These are phyloP conservation scores for Gymnoscopelus braueri DNA, from an alignment of 2,797 vertebrate species.

Conservation along the genomic window DNA sequence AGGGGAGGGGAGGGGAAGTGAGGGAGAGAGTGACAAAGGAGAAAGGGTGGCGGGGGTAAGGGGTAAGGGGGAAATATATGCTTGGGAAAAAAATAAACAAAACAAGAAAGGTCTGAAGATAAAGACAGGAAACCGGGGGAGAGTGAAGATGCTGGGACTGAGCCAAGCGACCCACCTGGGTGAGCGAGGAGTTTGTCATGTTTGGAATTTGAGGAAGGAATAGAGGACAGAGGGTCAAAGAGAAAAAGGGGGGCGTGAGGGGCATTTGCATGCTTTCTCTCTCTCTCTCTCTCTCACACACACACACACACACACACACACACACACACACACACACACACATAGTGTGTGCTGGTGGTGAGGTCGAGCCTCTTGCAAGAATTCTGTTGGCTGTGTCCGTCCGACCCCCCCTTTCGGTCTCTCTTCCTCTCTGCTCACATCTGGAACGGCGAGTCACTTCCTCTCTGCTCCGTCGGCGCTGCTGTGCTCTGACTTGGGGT, in stretches of 20 bases:
- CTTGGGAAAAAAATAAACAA: constrained; percentile 1
- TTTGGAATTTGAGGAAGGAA: constrained; percentile 59
- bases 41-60: constrained; percentile 10
- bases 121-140: constrained; percentile 45
- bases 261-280: neutral
- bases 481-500: constrained; percentile 51
- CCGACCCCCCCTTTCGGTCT: constrained; percentile 14
- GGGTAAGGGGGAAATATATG: constrained; percentile 4
- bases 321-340: constrained; percentile 47
- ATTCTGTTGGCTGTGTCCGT: constrained; percentile 74
- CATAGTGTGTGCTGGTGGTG: constrained; percentile 42
- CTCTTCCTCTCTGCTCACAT: constrained; percentile 48
- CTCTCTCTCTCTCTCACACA: neutral
- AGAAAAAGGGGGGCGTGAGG: constrained; percentile 18
- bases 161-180: constrained; percentile 27
- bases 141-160: constrained; percentile 32
- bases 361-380: constrained; percentile 78
- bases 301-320: neutral
- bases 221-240: constrained; percentile 43
- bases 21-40: constrained; percentile 33
- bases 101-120: constrained; percentile 47
- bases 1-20: constrained; percentile 26
- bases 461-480: constrained; percentile 65
- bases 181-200: constrained; percentile 40
- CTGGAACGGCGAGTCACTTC: constrained; percentile 81